Base-by-base conservation (phyloP, 1,140 invertebrate species). In the Penaeus japonicus region DNA sequence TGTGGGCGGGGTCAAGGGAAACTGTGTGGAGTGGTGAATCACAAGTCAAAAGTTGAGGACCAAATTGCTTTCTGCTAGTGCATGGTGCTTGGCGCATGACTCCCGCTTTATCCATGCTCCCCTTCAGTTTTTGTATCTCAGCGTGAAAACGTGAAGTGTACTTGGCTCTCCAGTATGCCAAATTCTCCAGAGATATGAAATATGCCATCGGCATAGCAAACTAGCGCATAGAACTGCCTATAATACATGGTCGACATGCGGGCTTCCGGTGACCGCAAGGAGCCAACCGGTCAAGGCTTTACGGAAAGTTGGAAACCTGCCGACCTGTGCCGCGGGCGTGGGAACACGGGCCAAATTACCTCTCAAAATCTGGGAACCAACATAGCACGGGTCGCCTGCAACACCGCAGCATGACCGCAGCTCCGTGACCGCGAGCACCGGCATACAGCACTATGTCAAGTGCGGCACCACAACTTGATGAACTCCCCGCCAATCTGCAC, bases 1-100 rank as follows among this genome's bases (percentile, higher is more conserved):
- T 82, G 85, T 87, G 79, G 85, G 85, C 85, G 79, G 78, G 85
- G 85, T 87, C 85, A 87, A 87, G 85, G 85, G 85, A 87, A 87
- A 87, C 85, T 87, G 85, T 87, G 78, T 39, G 27, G 79, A 87
- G 85, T 81, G 75, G 85, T 87, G 65, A 75, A 87, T 87, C 78
- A 54, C 85, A 54, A 87, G 85, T 87, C 85, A 87, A 87, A 57
- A 87, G 85, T 87, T 87, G 85, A 87, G 73, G 53, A 75, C 59
- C 27, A 77, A 84, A 73, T 73, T 73, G 70, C 35, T 73, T 27
- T 88, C 75, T 65, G 20, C 32, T 62, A 27, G 39, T 57, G 70
- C 30, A n/a, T 59, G 77, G 54, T 57, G 55, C 65, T 32, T 77
- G 27, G 27, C 27, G 80, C 47, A 47, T 47, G 47, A 47, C 47